Evolutionary conservation across 30 jellyfish, hydroid and myxozoan genomes (phyloP).

Genomic region (Rhopilema esculentum): DNA sequence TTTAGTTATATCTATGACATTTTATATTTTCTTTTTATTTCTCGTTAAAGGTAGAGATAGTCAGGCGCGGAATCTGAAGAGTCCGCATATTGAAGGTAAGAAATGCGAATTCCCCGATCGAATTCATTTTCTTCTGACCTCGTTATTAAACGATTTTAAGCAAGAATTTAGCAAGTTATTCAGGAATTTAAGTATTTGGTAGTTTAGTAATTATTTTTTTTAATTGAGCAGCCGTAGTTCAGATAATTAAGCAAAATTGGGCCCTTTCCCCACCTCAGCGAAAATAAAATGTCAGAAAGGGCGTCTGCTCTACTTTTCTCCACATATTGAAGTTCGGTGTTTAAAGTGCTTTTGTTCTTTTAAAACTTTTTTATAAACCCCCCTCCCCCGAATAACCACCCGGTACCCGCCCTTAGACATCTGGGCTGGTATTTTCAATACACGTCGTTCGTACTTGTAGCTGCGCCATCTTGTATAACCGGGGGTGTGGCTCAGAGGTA

Average conservation of each 20-base stretch:
- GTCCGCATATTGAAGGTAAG: neutral
- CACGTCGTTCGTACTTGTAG: neutral
- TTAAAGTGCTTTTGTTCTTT: too few species aligned
- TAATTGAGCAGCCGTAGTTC: too few species aligned
- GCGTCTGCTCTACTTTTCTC: too few species aligned
- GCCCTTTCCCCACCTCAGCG: too few species aligned
- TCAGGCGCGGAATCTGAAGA: neutral
- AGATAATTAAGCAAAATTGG: too few species aligned
- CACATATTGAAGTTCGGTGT: too few species aligned
- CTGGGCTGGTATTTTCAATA: neutral
- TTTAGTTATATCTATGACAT: neutral
- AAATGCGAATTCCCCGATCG: neutral
- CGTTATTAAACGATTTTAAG: neutral
- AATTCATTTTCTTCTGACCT: neutral
- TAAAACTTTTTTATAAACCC: too few species aligned
- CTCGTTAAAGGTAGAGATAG: neutral
- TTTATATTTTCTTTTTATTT: too few species aligned
- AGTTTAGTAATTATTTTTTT: too few species aligned
- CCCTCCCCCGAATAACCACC: neutral
- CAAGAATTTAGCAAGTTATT: too few species aligned
- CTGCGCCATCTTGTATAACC: neutral
- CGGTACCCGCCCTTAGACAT: neutral
- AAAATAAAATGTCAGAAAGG: too few species aligned
- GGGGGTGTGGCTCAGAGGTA: conserved; percentile 48
- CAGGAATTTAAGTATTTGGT: too few species aligned